These are phyloP conservation scores for Acanthacorydalis orientalis DNA, from an alignment of 2,888 invertebrate species.

Conservation along the genomic window DNA sequence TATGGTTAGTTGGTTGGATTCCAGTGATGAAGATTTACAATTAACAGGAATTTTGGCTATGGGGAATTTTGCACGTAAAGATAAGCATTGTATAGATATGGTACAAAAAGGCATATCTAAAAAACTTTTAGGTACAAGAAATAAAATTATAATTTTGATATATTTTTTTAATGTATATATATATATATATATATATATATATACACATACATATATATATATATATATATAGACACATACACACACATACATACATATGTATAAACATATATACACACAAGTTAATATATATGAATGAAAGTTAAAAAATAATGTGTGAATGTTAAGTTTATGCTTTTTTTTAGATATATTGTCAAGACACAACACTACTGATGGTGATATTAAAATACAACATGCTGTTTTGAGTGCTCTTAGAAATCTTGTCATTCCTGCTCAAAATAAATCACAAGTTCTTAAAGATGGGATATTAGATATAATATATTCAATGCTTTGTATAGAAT, in stretches of 20 bases:
- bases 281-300: no score
- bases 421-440: constrained; percentile 57
- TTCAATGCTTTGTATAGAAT: constrained; percentile 48
- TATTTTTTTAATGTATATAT: no score
- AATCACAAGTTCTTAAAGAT: constrained; percentile 49
- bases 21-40: constrained; percentile 53
- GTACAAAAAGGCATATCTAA: constrained; percentile 61
- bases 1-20: constrained; percentile 63
- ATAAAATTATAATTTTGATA: no score
- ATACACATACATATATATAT: no score
- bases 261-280: no score
- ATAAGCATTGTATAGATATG: constrained; percentile 69
- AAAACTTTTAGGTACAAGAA: constrained; percentile 45
- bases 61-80: constrained; percentile 80
- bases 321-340: constrained; percentile 9
- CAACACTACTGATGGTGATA: constrained; percentile 40
- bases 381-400: constrained; percentile 51
- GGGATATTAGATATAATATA: constrained; percentile 58
- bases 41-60: constrained; percentile 72
- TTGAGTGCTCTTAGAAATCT: constrained; percentile 65
- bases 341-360: constrained; percentile 31
- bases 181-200: no score
- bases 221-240: no score
- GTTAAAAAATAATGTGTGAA: no score
- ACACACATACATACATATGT: no score